A percentile compares a stretch with the other conserved stretches of the same genome.
phyloP scores from a whole-genome alignment of 2,888 invertebrate species.

The Hedya salicella region DNA sequence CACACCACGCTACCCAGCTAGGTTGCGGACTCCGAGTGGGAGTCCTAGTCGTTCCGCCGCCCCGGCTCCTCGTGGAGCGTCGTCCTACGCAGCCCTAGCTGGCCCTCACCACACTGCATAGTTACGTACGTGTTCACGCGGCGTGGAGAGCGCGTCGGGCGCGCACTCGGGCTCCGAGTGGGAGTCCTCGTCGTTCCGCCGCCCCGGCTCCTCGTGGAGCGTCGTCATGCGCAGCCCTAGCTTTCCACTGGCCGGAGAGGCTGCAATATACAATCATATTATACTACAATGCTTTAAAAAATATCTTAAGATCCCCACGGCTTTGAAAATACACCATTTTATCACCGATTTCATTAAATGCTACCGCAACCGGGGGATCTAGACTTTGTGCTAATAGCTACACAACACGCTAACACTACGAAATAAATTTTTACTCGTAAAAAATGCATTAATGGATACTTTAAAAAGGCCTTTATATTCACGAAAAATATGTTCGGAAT shows the following conservation, averaged over 20 bases:
- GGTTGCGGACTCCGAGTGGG: slow-evolving; percentile 82
- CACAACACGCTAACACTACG: slow-evolving; percentile 12
- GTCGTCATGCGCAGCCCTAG: slow-evolving; percentile 96
- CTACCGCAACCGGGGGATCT: background rate
- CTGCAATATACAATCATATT: slow-evolving; percentile 70
- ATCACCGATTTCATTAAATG: background rate
- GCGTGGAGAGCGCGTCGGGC: slow-evolving; percentile 73
- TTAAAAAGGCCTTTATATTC: background rate
- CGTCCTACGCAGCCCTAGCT: slow-evolving; percentile 95
- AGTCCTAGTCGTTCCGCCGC: slow-evolving; percentile 76
- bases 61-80: slow-evolving; percentile 95
- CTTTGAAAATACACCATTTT: background rate
- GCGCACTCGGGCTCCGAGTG: slow-evolving; percentile 80
- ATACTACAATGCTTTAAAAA: no score
- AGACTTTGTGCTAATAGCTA: background rate
- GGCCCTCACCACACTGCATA: no score
- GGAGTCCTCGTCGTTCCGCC: slow-evolving; percentile 78
- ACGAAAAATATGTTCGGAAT: no score
- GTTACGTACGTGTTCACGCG: slow-evolving; percentile 71
- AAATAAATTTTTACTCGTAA: background rate
- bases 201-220: slow-evolving; percentile 92
- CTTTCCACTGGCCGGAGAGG: slow-evolving; percentile 94
- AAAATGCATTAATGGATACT: background rate
- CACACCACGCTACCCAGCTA: no score
- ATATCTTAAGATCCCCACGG: background rate